These are phyloP conservation scores for Hirtodrosophila histrioides DNA, from an alignment of 2,888 invertebrate species.

Conservation along the genomic window DNA sequence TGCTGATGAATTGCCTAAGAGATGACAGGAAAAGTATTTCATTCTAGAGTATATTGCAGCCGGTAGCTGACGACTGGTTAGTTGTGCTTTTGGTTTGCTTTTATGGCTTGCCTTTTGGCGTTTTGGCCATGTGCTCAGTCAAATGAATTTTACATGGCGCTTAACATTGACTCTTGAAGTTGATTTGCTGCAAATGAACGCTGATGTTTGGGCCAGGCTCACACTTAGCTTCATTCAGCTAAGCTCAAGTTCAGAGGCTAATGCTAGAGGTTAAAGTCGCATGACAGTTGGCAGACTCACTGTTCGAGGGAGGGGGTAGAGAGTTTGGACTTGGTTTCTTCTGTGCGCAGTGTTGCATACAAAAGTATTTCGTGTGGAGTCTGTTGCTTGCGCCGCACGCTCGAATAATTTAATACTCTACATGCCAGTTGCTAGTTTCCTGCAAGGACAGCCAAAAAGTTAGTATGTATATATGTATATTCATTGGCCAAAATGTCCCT, in stretches of 20 bases:
- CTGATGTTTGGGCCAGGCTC: slow-evolving; percentile 48
- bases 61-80: too few relatives aligned
- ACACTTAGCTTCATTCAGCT: slow-evolving; percentile 27
- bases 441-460: slow-evolving; percentile 48
- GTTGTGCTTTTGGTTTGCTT: slow-evolving; percentile 5
- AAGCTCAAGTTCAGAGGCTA: slow-evolving; percentile 21
- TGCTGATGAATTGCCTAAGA: too few relatives aligned
- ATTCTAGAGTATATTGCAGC: too few relatives aligned
- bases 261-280: slow-evolving; percentile 24
- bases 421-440: slow-evolving; percentile 18
- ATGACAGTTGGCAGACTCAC: slow-evolving; percentile 42
- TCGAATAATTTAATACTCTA: slow-evolving; percentile 76
- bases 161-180: slow-evolving; percentile 59
- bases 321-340: slow-evolving; percentile 45
- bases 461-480: slow-evolving; percentile 21
- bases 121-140: slow-evolving; percentile 55
- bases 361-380: slow-evolving; percentile 65
- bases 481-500: slow-evolving; percentile 57
- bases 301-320: slow-evolving; percentile 3
- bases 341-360: slow-evolving; percentile 75
- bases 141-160: slow-evolving; percentile 73
- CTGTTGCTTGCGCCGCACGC: slow-evolving; percentile 65
- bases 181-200: slow-evolving; percentile 74
- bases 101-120: slow-evolving; percentile 14
- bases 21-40: too few relatives aligned